phyloP scores from a whole-genome alignment of 35 echinoderm and acorn worm genomes.

The Holothuria glaberrima region DNA sequence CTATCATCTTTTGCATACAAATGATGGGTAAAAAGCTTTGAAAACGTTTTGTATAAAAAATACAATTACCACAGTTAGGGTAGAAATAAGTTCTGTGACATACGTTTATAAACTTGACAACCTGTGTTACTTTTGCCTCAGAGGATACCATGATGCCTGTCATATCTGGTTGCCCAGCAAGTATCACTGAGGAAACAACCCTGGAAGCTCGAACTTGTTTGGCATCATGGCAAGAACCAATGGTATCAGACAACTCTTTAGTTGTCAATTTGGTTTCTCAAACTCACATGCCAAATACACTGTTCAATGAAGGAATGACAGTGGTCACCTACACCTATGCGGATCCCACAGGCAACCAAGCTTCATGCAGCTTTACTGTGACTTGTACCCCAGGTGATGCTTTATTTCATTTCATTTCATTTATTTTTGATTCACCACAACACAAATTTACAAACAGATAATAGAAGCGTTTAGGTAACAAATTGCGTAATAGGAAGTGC shows the following conservation, averaged over 20 bases:
- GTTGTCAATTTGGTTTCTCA: conserved; percentile 27
- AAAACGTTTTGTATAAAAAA: no score
- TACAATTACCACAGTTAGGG: no score
- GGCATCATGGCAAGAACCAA: conserved; percentile 44
- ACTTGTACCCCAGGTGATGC: not conserved
- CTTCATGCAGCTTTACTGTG: conserved; percentile 9
- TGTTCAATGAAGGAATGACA: conserved; percentile 19
- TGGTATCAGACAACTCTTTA: conserved; percentile 73
- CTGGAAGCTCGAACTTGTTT: not conserved
- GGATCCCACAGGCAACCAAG: conserved; percentile 17
- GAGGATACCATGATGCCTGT: conserved; percentile 35
- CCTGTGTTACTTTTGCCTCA: not conserved
- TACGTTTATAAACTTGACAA: no score
- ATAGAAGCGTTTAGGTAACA: no score
- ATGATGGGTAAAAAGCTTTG: no score
- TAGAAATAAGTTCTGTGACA: no score
- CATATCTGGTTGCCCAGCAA: conserved; percentile 47
- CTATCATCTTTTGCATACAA: no score
- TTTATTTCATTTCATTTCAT: not conserved
- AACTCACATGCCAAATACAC: conserved; percentile 8
- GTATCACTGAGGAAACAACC: conserved; percentile 22
- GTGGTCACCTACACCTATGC: conserved; percentile 8
- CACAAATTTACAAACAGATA: no score
- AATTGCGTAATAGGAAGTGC: no score
- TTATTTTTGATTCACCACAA: no score